Evolutionary conservation across 2,113 vertebrate genomes (phyloP), one percentile per base, ranked within the genome.

Genomic region (Serilophus lunatus): DNA sequence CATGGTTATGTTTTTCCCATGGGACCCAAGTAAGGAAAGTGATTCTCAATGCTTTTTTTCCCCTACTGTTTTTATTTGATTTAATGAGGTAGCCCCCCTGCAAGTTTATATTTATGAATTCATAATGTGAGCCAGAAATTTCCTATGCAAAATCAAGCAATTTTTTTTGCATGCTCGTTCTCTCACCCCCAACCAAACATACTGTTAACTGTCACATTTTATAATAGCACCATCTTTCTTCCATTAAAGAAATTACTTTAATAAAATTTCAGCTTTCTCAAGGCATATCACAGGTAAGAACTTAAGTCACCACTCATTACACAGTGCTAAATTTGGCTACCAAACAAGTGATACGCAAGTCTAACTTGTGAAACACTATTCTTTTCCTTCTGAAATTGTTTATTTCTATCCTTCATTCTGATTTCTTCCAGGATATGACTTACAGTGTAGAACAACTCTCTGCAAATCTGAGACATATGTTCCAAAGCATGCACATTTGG

Each of bases 171-270:
- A 85, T 61, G 60, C 11, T 92, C 45, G 49, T 88, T 76, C 36
- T 84, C 7, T 14, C 12, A 53, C n/a, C 13, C 28, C 29, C 19
- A 47, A 12, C 29, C 31, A n/a, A 44, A 86, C 65, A 88, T 74
- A 88, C 53, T 70, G 64, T 91, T 90, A 71, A 69, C 93, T 95
- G 90, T 91, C 96, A 96, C 74, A 95, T 97, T 97, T 97, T 97
- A 92, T 97, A 96, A 97, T 42, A 97, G 95, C 97, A 97, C 96
- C 97, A 97, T 97, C 97, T 97, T 95, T 97, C 96, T 97, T 97
- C 72, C 93, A 94, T 83, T 96, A 95, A 82, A 94, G 95, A 97
- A 97, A 97, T 96, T 96, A 95, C 97, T 95, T 95, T 94, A 86
- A 6, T 80, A 92, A 88, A 61, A 82, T 80, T 96, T 70, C 40